These are phyloP conservation scores for Lycia hirtaria DNA, from an alignment of 2,888 invertebrate species.

Conservation along the genomic window DNA sequence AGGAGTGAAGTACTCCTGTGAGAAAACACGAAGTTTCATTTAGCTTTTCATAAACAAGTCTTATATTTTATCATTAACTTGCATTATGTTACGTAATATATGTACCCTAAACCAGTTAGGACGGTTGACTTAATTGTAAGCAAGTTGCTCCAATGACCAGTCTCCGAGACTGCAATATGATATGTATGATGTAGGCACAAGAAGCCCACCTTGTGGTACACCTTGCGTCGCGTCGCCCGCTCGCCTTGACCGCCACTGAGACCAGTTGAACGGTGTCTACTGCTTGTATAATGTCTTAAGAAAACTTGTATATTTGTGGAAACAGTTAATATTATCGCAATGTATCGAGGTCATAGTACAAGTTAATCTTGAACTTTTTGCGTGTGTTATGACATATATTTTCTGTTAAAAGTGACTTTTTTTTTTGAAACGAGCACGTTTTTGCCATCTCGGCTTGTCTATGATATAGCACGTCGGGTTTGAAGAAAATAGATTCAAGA, in stretches of 20 bases:
- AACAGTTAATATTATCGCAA: background rate
- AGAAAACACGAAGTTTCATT: background rate
- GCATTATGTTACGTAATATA: background rate
- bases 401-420: background rate
- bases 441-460: background rate
- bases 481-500: background rate
- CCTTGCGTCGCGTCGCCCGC: slow-evolving; percentile 54
- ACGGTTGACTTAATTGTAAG: slow-evolving; percentile 16
- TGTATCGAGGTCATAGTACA: background rate
- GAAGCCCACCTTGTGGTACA: slow-evolving; percentile 43
- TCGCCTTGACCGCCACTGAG: slow-evolving; percentile 66
- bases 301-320: slow-evolving; percentile 3
- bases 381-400: background rate
- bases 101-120: slow-evolving; percentile 20
- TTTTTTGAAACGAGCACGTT: background rate
- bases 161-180: slow-evolving; percentile 50
- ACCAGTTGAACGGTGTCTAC: slow-evolving; percentile 42
- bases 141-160: slow-evolving; percentile 36
- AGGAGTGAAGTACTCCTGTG: too few species aligned
- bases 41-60: background rate
- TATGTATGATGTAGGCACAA: slow-evolving; percentile 50
- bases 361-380: background rate
- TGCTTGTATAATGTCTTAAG: background rate
- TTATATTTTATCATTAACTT: background rate
- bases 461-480: background rate